These are phyloP conservation scores for Andrena marginata DNA, from an alignment of 2,888 invertebrate genomes.

Conservation along the genomic window DNA sequence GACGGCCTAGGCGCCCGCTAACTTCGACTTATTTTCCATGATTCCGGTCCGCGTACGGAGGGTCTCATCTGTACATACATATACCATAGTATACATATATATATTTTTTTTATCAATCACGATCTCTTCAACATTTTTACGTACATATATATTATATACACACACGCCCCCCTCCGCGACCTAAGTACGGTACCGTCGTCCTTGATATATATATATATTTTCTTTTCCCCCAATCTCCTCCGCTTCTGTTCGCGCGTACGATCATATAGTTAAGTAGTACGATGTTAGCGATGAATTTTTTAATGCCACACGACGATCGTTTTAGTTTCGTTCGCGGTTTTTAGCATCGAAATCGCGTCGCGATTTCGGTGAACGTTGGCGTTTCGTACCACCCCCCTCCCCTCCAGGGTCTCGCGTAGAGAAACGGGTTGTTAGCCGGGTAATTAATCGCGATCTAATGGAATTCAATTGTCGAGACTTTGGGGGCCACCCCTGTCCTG, in stretches of 20 bases:
- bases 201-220: background rate
- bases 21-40: conserved; percentile 45
- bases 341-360: background rate
- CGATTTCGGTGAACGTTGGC: background rate
- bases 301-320: background rate
- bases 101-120: conserved; percentile 71
- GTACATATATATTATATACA: conserved; percentile 44
- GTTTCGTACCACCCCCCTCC: background rate
- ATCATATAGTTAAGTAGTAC: background rate
- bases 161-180: conserved; percentile 21
- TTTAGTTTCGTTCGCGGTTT: conserved; percentile 7
- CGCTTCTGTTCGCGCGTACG: conserved; percentile 12
- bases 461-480: background rate
- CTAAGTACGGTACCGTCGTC: conserved; percentile 35
- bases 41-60: conserved; percentile 44
- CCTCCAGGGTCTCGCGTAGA: background rate
- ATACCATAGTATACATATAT: conserved; percentile 62
- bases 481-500: conserved; percentile 5
- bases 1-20: conserved; percentile 23
- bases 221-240: background rate
- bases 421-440: background rate
- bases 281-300: conserved; percentile 7
- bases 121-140: conserved; percentile 67
- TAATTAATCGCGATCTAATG: background rate
- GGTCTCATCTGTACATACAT: conserved; percentile 64